These are phyloP conservation scores for Zaprionus obscuricornis DNA, from an alignment of 2,888 invertebrate genomes.

Conservation along the genomic window DNA sequence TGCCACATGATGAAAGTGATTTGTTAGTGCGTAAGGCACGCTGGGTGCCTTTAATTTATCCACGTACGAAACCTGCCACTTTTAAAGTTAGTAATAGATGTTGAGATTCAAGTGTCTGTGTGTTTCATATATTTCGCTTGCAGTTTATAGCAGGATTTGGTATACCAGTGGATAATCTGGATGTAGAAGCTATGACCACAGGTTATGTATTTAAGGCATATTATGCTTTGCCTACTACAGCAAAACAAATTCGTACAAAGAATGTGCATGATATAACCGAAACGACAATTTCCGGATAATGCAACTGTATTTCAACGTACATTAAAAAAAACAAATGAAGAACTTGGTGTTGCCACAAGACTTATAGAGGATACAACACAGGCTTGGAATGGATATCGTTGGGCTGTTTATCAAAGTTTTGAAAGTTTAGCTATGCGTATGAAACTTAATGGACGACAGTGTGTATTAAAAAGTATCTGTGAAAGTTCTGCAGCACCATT, in stretches of 20 bases:
- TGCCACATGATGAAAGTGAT: slow-evolving; percentile 34
- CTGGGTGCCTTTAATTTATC: slow-evolving; percentile 53
- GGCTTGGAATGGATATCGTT: slow-evolving; percentile 70
- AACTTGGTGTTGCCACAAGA: slow-evolving; percentile 30
- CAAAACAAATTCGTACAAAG: slow-evolving; percentile 48
- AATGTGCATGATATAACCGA: slow-evolving; percentile 38
- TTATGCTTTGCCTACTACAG: slow-evolving; percentile 56
- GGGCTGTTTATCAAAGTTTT: slow-evolving; percentile 77
- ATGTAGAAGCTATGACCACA: slow-evolving; percentile 48
- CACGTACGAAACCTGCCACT: slow-evolving; percentile 43
- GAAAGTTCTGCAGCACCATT: slow-evolving; percentile 89
- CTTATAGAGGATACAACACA: slow-evolving; percentile 32
- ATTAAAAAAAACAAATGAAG: slow-evolving; percentile 33
- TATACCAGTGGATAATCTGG: slow-evolving; percentile 35
- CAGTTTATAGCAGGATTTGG: slow-evolving; percentile 56
- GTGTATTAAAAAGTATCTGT: slow-evolving; percentile 90
- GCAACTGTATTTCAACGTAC: slow-evolving; percentile 52
- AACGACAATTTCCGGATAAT: slow-evolving; percentile 29
- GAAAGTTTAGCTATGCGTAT: slow-evolving; percentile 83
- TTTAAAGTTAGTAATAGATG: slow-evolving; percentile 41
- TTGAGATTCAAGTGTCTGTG: not conserved
- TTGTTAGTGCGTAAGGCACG: slow-evolving; percentile 53
- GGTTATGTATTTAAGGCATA: slow-evolving; percentile 71
- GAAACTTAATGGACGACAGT: slow-evolving; percentile 88
- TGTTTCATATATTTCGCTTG: not conserved